A percentile compares a stretch with the other conserved stretches of the same genome.
Conservation (phyloP, 2,888 invertebrate species). For the Cerceris rybyensis region DNA sequence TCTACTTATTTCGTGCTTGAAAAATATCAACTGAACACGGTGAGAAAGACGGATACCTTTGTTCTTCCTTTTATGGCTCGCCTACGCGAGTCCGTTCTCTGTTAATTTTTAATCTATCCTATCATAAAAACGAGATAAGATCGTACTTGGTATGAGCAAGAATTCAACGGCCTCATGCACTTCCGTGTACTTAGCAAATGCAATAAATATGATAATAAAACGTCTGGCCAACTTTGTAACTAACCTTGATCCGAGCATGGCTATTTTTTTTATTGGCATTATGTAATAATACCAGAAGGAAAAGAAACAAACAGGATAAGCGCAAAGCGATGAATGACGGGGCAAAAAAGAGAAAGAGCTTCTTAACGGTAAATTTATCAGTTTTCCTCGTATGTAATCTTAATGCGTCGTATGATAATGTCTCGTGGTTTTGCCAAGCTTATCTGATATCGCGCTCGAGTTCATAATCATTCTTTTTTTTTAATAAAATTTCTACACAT, state of each 20-base stretch:
- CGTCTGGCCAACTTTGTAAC: no score
- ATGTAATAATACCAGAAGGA: neutral
- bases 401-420: conserved; percentile 6
- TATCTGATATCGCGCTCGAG: conserved; percentile 29
- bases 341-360: conserved; percentile 1
- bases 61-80: conserved; percentile 41
- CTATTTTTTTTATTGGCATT: no score
- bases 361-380: neutral
- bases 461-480: conserved; percentile 26
- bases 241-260: no score
- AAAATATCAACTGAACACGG: conserved; percentile 59
- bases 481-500: conserved; percentile 4
- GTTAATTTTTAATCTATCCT: conserved; percentile 33
- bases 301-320: conserved; percentile 3
- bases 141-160: neutral
- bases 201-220: no score
- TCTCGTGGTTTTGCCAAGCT: conserved; percentile 5
- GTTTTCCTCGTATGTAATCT: conserved; percentile 3
- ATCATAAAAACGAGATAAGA: neutral
- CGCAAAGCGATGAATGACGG: conserved; percentile 3
- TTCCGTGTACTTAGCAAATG: no score
- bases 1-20: conserved; percentile 64
- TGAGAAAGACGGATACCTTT: conserved; percentile 45
- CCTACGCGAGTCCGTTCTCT: conserved; percentile 25
- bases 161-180: no score